phyloP scores from a whole-genome alignment of 37 sponge, comb jelly and placozoan species.

The Petrosia ficiformis region DNA sequence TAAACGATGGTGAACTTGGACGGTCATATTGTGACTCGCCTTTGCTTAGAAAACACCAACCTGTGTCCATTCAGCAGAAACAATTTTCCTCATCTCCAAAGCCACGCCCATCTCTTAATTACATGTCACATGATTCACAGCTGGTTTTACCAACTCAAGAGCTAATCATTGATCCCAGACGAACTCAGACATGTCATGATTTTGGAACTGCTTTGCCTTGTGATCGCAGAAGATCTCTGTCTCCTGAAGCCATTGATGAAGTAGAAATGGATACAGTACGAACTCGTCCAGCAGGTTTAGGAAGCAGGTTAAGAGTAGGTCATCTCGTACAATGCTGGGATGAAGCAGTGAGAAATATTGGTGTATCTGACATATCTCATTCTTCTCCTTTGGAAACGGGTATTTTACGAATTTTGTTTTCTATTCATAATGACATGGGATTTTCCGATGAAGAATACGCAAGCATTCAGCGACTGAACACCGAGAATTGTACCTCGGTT shows the following conservation, averaged over 20 bases:
- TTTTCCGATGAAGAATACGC: neutral
- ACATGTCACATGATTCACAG: conserved; percentile 7
- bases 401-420: too few species aligned
- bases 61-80: neutral
- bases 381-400: too few species aligned
- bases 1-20: neutral
- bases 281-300: too few species aligned
- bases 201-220: neutral
- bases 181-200: conserved; percentile 1
- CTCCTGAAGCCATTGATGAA: too few species aligned
- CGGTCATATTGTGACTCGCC: neutral
- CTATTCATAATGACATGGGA: neutral
- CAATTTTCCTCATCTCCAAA: neutral
- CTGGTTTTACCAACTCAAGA: conserved; percentile 4
- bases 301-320: too few species aligned
- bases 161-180: neutral
- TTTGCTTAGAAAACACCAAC: neutral
- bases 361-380: too few species aligned
- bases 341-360: too few species aligned
- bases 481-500: neutral
- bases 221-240: too few species aligned
- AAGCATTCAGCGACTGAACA: neutral
- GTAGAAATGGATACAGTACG: too few species aligned
- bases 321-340: too few species aligned
- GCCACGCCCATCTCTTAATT: neutral